phyloP scores from a whole-genome alignment of 2,888 invertebrate genomes.

The Cerceris rybyensis region DNA sequence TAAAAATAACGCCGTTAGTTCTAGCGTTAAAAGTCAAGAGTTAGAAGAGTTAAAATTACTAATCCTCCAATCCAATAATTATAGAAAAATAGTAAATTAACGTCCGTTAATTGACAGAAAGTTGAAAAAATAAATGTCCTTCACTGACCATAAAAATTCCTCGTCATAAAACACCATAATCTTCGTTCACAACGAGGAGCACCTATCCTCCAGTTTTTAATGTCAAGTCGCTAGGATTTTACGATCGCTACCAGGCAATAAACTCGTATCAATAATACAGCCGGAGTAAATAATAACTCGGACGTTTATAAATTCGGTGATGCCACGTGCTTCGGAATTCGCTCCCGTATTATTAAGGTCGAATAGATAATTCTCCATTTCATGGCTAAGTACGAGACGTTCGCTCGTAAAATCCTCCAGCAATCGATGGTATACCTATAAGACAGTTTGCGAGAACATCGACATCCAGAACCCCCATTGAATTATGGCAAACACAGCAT shows the following conservation, averaged over 20 bases:
- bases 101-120: too few species aligned
- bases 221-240: conserved; percentile 20
- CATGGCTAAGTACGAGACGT: neutral
- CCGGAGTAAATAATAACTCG: conserved; percentile 48
- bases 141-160: too few species aligned
- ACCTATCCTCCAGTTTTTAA: conserved; percentile 8
- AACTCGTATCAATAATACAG: conserved; percentile 61
- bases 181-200: neutral
- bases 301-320: conserved; percentile 6
- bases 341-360: conserved; percentile 2
- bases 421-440: conserved; percentile 56
- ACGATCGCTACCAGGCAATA: conserved; percentile 35
- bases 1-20: too few species aligned
- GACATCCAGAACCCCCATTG: conserved; percentile 53
- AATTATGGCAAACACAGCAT: conserved; percentile 63
- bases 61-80: too few species aligned
- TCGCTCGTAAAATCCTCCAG: conserved; percentile 56
- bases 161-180: too few species aligned
- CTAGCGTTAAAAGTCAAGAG: too few species aligned
- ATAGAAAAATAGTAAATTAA: too few species aligned
- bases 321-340: conserved; percentile 10
- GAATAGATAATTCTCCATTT: conserved; percentile 28
- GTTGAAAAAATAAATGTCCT: too few species aligned
- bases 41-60: too few species aligned
- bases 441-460: conserved; percentile 58